Evolutionary conservation across 2,888 invertebrate genomes (phyloP).

Genomic region (Villa cingulata): DNA sequence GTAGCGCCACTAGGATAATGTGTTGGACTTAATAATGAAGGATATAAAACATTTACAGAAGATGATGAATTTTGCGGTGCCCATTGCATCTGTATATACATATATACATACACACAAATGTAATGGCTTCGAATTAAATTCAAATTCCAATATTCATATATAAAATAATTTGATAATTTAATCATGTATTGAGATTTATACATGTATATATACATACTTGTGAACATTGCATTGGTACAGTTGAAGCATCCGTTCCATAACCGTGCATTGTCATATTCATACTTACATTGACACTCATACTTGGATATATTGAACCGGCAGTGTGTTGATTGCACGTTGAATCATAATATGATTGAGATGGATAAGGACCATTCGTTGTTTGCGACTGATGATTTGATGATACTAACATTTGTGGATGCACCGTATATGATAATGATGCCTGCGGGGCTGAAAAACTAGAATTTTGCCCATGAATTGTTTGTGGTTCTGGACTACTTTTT

Average conservation of each 20-base stretch:
- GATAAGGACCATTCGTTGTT: conserved; percentile 14
- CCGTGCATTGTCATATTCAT: conserved; percentile 98
- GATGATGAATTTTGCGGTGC: conserved; percentile 48
- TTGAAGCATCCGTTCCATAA: conserved; percentile 36
- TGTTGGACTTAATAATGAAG: conserved; percentile 51
- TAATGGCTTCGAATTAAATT: too few relatives aligned
- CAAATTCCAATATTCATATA: too few relatives aligned
- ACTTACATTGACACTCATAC: conserved; percentile 87
- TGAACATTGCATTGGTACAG: conserved; percentile 43
- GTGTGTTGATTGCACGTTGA: conserved; percentile 25
- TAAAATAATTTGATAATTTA: not conserved
- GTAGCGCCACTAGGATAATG: conserved; percentile 55
- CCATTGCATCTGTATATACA: conserved; percentile 65
- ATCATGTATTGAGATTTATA: too few relatives aligned
- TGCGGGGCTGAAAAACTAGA: conserved; percentile 32
- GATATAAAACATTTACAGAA: conserved; percentile 50
- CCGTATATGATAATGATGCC: conserved; percentile 40
- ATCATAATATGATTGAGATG: conserved; percentile 27
- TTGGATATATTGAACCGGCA: conserved; percentile 55
- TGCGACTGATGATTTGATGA: conserved; percentile 34
- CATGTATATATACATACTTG: conserved; percentile 38
- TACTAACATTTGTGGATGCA: conserved; percentile 51
- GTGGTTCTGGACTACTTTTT: conserved; percentile 47
- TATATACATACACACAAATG: too few relatives aligned
- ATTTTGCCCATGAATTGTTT: conserved; percentile 34